phyloP scores from a whole-genome alignment of 2,797 vertebrate genomes.

The Glyptemys insculpta region DNA sequence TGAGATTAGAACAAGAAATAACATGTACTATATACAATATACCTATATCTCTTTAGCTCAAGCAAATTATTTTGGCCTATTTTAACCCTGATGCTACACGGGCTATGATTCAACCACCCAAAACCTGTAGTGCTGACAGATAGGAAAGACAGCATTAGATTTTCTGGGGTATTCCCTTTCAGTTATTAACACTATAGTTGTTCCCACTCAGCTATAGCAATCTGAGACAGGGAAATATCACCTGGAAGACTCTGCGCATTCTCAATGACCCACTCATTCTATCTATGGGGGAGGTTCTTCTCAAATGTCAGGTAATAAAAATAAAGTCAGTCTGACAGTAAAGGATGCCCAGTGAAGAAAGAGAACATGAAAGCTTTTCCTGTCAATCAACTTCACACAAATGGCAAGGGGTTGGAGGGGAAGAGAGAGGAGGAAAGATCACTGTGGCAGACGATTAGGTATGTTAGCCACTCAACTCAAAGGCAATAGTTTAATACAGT shows the following conservation, averaged over 20 bases:
- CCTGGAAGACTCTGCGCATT: background rate
- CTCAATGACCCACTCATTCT: background rate
- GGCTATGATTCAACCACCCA: background rate
- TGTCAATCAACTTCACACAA: background rate
- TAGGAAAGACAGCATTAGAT: background rate
- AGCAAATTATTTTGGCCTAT: background rate
- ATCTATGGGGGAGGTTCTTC: background rate
- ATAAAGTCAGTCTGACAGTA: background rate
- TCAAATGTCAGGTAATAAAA: background rate
- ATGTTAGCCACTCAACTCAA: background rate
- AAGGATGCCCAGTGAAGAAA: background rate
- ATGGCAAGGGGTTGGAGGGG: constrained; percentile 2
- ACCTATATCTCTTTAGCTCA: background rate
- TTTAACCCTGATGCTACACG: background rate
- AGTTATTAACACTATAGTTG: background rate
- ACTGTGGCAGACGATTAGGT: background rate
- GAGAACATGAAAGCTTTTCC: background rate
- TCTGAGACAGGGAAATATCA: constrained; percentile 7
- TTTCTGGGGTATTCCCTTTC: background rate
- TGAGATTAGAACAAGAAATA: background rate
- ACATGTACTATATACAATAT: background rate
- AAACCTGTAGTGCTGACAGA: background rate
- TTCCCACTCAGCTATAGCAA: background rate
- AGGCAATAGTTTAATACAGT: background rate
- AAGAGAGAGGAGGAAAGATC: background rate